These are phyloP conservation scores for Sympetrum striolatum DNA, from an alignment of 2,888 invertebrate species.

Conservation along the genomic window DNA sequence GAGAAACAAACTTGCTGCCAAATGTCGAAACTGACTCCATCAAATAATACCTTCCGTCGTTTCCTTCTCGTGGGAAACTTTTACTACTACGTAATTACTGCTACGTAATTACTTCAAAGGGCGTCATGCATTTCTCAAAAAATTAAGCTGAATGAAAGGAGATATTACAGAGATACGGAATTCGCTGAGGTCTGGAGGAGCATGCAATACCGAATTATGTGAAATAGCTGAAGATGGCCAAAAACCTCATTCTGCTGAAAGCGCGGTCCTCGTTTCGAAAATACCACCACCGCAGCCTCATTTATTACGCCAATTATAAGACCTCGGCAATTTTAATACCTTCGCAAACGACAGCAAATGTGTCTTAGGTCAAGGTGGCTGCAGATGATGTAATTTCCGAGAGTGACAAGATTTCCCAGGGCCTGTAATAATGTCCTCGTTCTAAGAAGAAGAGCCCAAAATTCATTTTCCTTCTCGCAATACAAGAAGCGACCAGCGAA, in stretches of 20 bases:
- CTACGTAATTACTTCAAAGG: neutral
- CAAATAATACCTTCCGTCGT: neutral
- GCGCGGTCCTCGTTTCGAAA: neutral
- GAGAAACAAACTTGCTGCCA: too few relatives aligned
- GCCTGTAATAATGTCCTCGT: neutral
- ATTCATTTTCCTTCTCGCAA: neutral
- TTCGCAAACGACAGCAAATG: neutral
- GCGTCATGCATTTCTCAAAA: neutral
- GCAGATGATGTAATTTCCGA: neutral
- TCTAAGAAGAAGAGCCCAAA: neutral
- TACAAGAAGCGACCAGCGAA: neutral
- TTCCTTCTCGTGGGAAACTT: neutral
- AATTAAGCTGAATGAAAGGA: neutral
- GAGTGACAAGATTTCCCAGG: conserved; percentile 1
- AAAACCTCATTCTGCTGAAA: neutral
- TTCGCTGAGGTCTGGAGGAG: neutral
- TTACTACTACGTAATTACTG: neutral
- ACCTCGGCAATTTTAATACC: neutral
- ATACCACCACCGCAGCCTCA: neutral
- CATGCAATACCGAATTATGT: neutral
- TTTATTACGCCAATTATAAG: conserved; percentile 4
- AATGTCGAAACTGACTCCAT: neutral
- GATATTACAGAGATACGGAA: neutral
- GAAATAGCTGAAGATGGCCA: neutral
- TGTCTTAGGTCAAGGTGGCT: neutral